Conservation (phyloP, 37 sponge, comb jelly and placozoan genomes). For the Petrosia ficiformis region DNA sequence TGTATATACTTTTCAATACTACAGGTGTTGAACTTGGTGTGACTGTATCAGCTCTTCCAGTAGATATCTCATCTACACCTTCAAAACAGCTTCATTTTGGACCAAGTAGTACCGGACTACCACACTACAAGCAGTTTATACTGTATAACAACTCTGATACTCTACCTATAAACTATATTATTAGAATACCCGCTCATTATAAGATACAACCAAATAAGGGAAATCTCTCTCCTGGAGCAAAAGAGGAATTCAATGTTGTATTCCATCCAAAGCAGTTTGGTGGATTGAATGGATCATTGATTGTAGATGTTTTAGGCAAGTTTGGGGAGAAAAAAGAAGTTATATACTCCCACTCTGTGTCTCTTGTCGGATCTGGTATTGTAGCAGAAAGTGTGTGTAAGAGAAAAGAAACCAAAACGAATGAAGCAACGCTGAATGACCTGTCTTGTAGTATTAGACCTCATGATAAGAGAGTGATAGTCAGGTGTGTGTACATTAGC, state of each 20-base stretch:
- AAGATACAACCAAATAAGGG: slow-evolving; percentile 38
- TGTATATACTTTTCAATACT: slow-evolving; percentile 1
- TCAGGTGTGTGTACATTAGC: slow-evolving; percentile 9
- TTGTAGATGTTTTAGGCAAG: slow-evolving; percentile 29
- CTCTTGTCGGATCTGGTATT: slow-evolving; percentile 5
- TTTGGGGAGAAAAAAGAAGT: background rate
- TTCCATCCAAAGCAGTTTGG: slow-evolving; percentile 66
- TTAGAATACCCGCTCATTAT: slow-evolving; percentile 46
- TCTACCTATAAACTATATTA: slow-evolving; percentile 42
- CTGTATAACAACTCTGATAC: slow-evolving; percentile 40
- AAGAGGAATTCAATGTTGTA: background rate
- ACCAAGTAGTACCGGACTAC: background rate
- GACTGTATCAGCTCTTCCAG: slow-evolving; percentile 45
- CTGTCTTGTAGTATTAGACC: slow-evolving; percentile 65
- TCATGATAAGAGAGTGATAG: slow-evolving; percentile 14
- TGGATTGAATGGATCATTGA: slow-evolving; percentile 22
- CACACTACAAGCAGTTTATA: background rate
- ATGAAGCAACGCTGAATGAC: slow-evolving; percentile 42
- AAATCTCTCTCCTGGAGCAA: slow-evolving; percentile 18
- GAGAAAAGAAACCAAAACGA: background rate
- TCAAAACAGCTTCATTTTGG: slow-evolving; percentile 31
- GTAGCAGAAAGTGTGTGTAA: background rate
- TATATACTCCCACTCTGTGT: no score
- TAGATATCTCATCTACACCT: slow-evolving; percentile 25
- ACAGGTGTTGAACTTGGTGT: slow-evolving; percentile 38